Percentiles rank a stretch among this genome's conserved stretches.
Conservation (phyloP, 2,797 vertebrate species). For the Geotria australis region DNA sequence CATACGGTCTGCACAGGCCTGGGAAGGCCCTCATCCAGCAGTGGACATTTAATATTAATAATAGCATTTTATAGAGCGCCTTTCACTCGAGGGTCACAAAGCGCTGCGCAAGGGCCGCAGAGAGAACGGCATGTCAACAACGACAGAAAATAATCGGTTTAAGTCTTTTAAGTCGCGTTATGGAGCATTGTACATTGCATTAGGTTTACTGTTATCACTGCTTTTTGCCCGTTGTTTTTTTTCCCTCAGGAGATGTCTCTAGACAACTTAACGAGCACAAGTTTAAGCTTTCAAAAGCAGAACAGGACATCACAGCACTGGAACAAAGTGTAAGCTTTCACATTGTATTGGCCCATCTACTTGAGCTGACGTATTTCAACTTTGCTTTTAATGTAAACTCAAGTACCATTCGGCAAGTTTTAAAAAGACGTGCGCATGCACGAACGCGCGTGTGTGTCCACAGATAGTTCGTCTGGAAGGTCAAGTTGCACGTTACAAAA, state of each 20-base stretch:
- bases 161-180: too few relatives aligned
- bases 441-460: not conserved
- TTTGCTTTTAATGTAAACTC: not conserved
- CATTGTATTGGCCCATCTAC: not conserved
- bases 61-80: too few relatives aligned
- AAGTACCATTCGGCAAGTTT: not conserved
- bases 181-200: too few relatives aligned
- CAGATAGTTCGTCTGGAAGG: conserved; percentile 75
- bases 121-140: too few relatives aligned
- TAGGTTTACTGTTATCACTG: too few relatives aligned
- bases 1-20: too few relatives aligned
- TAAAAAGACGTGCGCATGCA: not conserved
- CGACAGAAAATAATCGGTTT: too few relatives aligned
- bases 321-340: conserved; percentile 72
- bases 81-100: too few relatives aligned
- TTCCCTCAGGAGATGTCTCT: conserved; percentile 54
- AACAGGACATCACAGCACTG: conserved; percentile 88
- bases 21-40: too few relatives aligned
- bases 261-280: conserved; percentile 94
- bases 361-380: not conserved
- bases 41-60: too few relatives aligned
- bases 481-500: conserved; percentile 61
- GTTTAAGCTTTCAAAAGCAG: conserved; percentile 90
- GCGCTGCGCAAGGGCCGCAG: too few relatives aligned
- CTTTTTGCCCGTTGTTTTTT: too few relatives aligned